Conservation (phyloP, 2,113 vertebrate genomes). For the Nesoenas mayeri region DNA sequence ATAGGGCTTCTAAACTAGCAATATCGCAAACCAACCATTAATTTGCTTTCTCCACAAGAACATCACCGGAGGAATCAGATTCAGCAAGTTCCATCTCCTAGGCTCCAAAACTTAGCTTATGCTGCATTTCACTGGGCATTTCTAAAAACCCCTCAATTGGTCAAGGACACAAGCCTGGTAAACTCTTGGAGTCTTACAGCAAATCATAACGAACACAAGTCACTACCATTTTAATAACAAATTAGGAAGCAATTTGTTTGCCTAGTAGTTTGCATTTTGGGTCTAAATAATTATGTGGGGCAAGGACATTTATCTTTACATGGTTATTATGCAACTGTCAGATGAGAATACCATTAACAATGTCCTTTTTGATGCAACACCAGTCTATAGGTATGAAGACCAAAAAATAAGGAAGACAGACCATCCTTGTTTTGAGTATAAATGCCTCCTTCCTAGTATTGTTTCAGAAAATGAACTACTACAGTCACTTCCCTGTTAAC, state of each 20-base stretch:
- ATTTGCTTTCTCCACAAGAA: conserved; percentile 38
- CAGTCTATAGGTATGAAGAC: background rate
- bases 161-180: background rate
- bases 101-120: background rate
- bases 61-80: background rate
- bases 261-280: conserved; percentile 7
- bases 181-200: background rate
- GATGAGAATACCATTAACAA: background rate
- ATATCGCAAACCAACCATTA: conserved; percentile 42
- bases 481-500: conserved; percentile 25
- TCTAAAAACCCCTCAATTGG: background rate
- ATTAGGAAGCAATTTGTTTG: conserved; percentile 49
- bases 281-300: conserved; percentile 12
- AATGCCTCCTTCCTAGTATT: conserved; percentile 57
- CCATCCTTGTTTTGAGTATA: conserved; percentile 22
- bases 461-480: conserved; percentile 36
- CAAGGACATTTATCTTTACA: conserved; percentile 18
- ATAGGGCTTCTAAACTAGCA: conserved; percentile 34
- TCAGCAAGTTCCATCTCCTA: conserved; percentile 2
- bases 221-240: conserved; percentile 7
- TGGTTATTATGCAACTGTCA: background rate
- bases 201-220: background rate
- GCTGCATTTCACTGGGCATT: background rate
- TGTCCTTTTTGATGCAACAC: background rate
- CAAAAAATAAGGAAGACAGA: conserved; percentile 1